Conservation (phyloP, 2,797 vertebrate species). For the Anguilla obscura region DNA sequence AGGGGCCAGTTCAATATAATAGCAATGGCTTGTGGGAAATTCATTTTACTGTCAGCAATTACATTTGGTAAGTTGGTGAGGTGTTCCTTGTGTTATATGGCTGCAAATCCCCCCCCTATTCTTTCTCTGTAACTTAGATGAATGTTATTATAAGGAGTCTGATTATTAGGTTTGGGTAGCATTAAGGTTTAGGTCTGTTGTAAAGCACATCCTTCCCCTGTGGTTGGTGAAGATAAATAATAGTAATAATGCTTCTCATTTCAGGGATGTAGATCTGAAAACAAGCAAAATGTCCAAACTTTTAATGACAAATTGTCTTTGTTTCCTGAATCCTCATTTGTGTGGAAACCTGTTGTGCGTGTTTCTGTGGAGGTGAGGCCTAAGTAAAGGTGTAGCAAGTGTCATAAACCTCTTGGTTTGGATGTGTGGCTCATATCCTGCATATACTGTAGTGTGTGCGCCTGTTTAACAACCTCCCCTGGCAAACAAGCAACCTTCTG, state of each 20-base stretch:
- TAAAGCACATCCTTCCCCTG: background rate
- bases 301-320: background rate
- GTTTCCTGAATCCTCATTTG: background rate
- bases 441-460: background rate
- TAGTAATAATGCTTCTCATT: background rate
- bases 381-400: background rate
- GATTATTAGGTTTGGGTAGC: background rate
- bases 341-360: background rate
- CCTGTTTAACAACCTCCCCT: background rate
- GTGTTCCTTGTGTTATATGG: background rate
- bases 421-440: background rate
- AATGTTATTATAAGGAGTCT: background rate
- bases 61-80: background rate
- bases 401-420: background rate
- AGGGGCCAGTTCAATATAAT: background rate
- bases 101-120: background rate
- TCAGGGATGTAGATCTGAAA: too few species aligned
- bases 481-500: background rate
- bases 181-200: background rate
- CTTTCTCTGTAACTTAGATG: background rate
- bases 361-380: background rate
- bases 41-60: background rate
- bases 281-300: background rate
- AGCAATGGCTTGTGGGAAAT: background rate
- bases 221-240: background rate